phyloP scores from a whole-genome alignment of 2,797 vertebrate genomes.

The Sternotherus odoratus region DNA sequence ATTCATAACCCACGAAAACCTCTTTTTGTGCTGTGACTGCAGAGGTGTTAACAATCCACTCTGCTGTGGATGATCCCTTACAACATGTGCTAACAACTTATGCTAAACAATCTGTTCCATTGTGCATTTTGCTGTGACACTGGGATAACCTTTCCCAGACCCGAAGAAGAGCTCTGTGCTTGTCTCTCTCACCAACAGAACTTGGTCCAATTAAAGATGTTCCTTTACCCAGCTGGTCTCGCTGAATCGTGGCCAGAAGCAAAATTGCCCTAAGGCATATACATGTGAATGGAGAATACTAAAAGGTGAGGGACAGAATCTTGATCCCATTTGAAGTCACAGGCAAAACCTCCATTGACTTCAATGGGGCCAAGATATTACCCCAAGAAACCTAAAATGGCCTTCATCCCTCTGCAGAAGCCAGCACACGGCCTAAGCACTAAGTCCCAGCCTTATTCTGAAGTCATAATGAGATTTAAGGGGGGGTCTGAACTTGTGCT shows the following conservation, averaged over 20 bases:
- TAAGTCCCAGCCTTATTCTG: rapidly evolving
- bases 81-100: background rate
- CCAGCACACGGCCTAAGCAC: rapidly evolving
- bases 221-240: background rate
- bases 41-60: too few relatives aligned
- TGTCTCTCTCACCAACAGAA: too few relatives aligned
- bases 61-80: too few relatives aligned
- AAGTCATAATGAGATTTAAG: background rate
- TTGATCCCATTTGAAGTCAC: background rate
- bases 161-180: background rate
- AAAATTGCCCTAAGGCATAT: background rate
- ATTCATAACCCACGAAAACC: too few relatives aligned
- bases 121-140: background rate
- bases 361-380: background rate
- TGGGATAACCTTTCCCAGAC: background rate
- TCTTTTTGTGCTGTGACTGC: too few relatives aligned
- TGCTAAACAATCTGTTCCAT: background rate
- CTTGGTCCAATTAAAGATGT: too few relatives aligned
- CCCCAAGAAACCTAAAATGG: background rate
- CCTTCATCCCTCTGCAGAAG: background rate
- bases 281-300: background rate
- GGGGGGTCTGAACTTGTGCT: background rate
- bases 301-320: background rate
- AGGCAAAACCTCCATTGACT: background rate
- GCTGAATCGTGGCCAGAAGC: background rate